These are phyloP conservation scores for Planococcus citri DNA, from an alignment of 1,140 invertebrate genomes.

Conservation along the genomic window DNA sequence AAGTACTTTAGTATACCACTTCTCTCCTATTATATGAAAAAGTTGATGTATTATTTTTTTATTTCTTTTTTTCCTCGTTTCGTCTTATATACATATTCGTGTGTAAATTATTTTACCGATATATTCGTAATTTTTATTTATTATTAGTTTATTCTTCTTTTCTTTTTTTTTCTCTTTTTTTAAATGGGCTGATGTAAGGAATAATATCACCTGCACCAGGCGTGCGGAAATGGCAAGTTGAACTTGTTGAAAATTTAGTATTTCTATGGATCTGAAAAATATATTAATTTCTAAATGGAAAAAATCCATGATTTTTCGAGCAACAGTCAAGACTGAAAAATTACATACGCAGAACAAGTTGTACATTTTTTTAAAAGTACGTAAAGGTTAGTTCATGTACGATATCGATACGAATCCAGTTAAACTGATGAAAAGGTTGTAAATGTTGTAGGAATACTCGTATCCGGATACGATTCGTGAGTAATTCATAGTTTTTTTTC, in stretches of 20 bases:
- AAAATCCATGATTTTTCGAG: background rate
- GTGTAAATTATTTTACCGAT: constrained; percentile 3
- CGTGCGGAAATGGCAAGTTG: background rate
- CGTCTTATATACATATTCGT: background rate
- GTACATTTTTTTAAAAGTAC: too few relatives aligned
- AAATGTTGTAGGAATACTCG: background rate
- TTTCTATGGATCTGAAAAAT: too few relatives aligned
- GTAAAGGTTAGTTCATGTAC: too few relatives aligned
- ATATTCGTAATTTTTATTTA: background rate
- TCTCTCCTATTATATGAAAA: background rate
- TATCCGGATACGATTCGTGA: too few relatives aligned
- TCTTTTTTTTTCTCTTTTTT: too few relatives aligned
- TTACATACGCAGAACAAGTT: background rate
- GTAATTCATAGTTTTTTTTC: background rate
- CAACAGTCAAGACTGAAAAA: background rate
- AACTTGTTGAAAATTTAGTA: too few relatives aligned
- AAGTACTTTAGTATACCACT: background rate
- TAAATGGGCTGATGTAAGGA: background rate
- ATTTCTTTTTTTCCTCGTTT: too few relatives aligned
- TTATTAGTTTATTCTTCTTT: background rate
- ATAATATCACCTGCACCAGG: background rate
- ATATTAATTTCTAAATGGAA: background rate
- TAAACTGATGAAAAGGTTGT: too few relatives aligned
- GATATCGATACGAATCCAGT: too few relatives aligned
- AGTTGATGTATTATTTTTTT: background rate